Evolutionary conservation across 92 coral and sea anemone genomes (phyloP), one percentile per base, ranked within the genome.

Genomic region (Zoanthus solanderi): DNA sequence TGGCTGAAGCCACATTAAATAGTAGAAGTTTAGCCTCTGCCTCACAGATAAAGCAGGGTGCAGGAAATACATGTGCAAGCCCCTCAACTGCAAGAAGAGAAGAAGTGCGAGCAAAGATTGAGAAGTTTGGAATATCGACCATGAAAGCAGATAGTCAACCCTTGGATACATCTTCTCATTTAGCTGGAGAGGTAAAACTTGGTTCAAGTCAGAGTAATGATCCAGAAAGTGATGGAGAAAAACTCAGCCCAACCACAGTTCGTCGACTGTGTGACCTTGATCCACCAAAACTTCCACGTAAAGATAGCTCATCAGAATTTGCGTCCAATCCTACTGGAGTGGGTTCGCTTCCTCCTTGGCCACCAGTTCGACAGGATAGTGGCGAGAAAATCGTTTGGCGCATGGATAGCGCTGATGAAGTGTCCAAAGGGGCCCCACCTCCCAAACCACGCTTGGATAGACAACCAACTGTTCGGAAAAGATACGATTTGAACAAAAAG

Each of bases 221-320:
- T 69, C 89, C 95, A 18, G 58, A 83, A 83, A 83, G 87, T 6
- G 53, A 85, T 28, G 85, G 75, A 16, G 56, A 79, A 37, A 96
- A 80, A 67, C 91, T 96, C 50, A 96, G 98, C 72, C 98, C 98
- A 17, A 83, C 88, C 16, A 96, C 98, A 52, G 98, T 96, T 37
- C 96, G 98, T 10, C 91, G 98, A 77, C 89, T 94, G 57, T 96
- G 98, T 68, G 91, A 91, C 5, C 90, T 96, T 69, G 93, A 89
- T 68, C 89, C 94, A 31, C 93, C 92, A 18, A 92, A 92, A 31
- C 90, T 90, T n/a, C 83, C 93, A 3, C 88, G 90, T 17, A 88
- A 79, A 65, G 83, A 84, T 50, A 85, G 92, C 56, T 8, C 86
- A 7, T 66, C 92, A 6, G 90, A 67, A 77, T 72, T 34, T 45